These are phyloP conservation scores for Dolichopus griseipennis DNA, from an alignment of 2,888 invertebrate genomes.

Conservation along the genomic window DNA sequence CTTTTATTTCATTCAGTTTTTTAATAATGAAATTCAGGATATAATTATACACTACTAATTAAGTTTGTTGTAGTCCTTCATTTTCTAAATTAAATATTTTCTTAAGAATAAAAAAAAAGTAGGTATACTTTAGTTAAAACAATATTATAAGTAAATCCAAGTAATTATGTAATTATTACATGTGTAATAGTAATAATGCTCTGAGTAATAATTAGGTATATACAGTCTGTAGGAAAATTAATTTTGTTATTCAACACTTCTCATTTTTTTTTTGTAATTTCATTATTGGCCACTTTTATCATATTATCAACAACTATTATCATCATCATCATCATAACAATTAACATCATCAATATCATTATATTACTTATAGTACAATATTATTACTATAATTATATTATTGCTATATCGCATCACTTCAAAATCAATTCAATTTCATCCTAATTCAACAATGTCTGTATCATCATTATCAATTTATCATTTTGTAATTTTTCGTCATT, in stretches of 20 bases:
- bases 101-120: neutral
- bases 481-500: no score
- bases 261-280: no score
- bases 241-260: neutral
- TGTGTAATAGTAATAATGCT: no score
- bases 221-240: neutral
- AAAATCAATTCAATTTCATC: neutral
- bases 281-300: no score
- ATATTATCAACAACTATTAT: no score
- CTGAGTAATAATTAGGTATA: no score
- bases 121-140: neutral
- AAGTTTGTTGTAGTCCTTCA: neutral
- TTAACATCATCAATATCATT: no score
- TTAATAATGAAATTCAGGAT: no score
- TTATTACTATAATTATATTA: neutral
- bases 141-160: neutral
- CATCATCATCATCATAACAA: no score
- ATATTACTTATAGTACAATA: no score
- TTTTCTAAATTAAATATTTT: slow-evolving; percentile 1
- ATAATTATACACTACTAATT: neutral
- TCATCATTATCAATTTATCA: no score
- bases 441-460: neutral
- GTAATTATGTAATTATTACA: no score
- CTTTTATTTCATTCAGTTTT: neutral
- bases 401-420: neutral